phyloP scores from a whole-genome alignment of 2,888 invertebrate genomes.

The Xanthia togata region DNA sequence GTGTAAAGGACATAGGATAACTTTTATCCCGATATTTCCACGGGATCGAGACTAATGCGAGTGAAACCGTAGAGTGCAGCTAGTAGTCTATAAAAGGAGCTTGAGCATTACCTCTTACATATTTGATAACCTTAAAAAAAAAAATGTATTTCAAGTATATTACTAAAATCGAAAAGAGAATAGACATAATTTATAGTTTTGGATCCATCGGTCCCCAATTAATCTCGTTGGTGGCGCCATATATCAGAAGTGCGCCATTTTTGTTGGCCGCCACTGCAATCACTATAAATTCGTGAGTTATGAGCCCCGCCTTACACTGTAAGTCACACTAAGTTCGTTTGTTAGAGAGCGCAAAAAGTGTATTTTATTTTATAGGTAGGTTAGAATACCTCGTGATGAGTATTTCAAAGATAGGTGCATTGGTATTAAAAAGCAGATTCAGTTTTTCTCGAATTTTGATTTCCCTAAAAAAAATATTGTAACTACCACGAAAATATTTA shows the following conservation, averaged over 20 bases:
- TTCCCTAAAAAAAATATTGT: too few relatives aligned
- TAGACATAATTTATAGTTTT: slow-evolving; percentile 40
- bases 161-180: slow-evolving; percentile 17
- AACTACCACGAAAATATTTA: too few relatives aligned
- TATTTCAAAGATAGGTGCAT: slow-evolving; percentile 7
- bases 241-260: slow-evolving; percentile 56
- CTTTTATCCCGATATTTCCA: too few relatives aligned
- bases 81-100: not conserved
- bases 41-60: too few relatives aligned
- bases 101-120: not conserved
- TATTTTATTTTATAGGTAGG: slow-evolving; percentile 32
- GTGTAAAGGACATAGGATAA: too few relatives aligned
- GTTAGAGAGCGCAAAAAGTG: slow-evolving; percentile 36
- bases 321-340: slow-evolving; percentile 50
- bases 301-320: slow-evolving; percentile 58
- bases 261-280: slow-evolving; percentile 60
- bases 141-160: not conserved
- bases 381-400: slow-evolving; percentile 22
- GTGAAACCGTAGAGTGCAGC: too few relatives aligned
- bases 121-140: not conserved
- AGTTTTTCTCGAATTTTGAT: not conserved
- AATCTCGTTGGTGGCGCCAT: slow-evolving; percentile 48
- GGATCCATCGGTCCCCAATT: slow-evolving; percentile 44
- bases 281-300: slow-evolving; percentile 62
- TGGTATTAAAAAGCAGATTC: not conserved